Base-by-base conservation (phyloP, 2,888 invertebrate species). In the Mythimna impura region DNA sequence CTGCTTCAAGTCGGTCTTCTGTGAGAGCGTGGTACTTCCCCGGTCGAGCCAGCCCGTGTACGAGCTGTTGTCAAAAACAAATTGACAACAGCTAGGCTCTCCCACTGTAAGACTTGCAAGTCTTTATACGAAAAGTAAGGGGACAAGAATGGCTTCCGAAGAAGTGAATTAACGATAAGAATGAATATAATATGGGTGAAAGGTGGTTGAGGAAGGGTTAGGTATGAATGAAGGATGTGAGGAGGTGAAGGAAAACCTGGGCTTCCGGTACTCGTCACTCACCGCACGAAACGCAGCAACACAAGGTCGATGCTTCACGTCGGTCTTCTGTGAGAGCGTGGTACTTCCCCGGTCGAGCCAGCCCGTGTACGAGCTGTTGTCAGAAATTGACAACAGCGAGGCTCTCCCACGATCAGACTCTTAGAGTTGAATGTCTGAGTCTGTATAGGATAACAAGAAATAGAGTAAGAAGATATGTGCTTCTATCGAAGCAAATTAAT, bases 21-120 rank as follows among this genome's bases (percentile, higher is more conserved):
- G 69, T 79, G 65, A 47, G 74, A 66, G 80, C 43, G 69, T 78
- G 69, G 80, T 66, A 68, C 73, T 69, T 69, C 74, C 74, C 80
- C 69, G 66, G 65, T 47, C 55, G 80, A 79, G 65, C 75, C 66
- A 54, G 66, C 62, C 76, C 62, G 14, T 25, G 36, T 22, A 12
- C n/a, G 54, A 63, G 78, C 66, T 58, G 62, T 0, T 52, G 50
- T 22, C 61, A 43, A 14, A n/a, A 22, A 22, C 9, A n/a, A 22
- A 22, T n/a, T 8, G 60, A 22, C 60, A 61, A 40, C 22, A 67
- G 66, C 72, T 47, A n/a, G 63, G 72, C 66, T 72, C 72, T 72
- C 43, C 66, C 66, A 72, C 71, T 17, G 12, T 34, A 25, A n/a
- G 7, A 50, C 25, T 36, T 36, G 7, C 25, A 7, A 8, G 36